Conservation (phyloP, 2,113 vertebrate genomes). For the Sebastes schlegelii region DNA sequence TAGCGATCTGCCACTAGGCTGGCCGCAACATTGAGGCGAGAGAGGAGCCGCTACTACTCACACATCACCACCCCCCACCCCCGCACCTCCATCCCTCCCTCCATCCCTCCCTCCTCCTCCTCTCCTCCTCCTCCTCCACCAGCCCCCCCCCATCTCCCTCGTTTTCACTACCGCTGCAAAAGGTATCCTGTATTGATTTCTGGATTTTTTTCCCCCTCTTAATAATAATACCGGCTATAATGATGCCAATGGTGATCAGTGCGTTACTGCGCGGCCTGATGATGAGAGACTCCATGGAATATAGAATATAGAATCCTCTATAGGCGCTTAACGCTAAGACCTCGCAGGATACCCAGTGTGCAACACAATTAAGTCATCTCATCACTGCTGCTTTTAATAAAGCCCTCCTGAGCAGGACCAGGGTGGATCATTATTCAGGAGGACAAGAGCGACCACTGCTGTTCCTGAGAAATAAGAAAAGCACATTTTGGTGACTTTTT, state of each 20-base stretch:
- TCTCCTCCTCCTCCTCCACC: slow-evolving; percentile 18
- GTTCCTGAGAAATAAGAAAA: slow-evolving; percentile 31
- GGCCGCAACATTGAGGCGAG: slow-evolving; percentile 86
- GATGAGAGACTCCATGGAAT: slow-evolving; percentile 62
- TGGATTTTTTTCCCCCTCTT: slow-evolving; percentile 57
- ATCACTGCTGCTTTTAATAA: slow-evolving; percentile 60
- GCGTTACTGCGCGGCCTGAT: slow-evolving; percentile 63
- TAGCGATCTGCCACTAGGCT: slow-evolving; percentile 86
- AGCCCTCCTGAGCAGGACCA: slow-evolving; percentile 41
- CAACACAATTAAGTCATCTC: slow-evolving; percentile 66
- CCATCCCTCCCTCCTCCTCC: slow-evolving; percentile 1
- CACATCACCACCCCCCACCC: slow-evolving; percentile 78
- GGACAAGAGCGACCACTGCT: slow-evolving; percentile 59
- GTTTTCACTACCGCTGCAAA: slow-evolving; percentile 84
- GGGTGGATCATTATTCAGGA: slow-evolving; percentile 45
- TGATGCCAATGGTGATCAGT: slow-evolving; percentile 80
- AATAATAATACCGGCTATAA: slow-evolving; percentile 83
- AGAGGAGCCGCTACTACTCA: slow-evolving; percentile 85
- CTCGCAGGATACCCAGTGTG: slow-evolving; percentile 43
- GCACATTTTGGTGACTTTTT: neutral
- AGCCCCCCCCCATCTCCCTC: slow-evolving; percentile 65
- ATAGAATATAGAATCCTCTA: slow-evolving; percentile 20
- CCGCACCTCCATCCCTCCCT: slow-evolving; percentile 21
- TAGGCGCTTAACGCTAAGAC: slow-evolving; percentile 59
- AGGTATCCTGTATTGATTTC: slow-evolving; percentile 85